Evolutionary conservation across 2,888 invertebrate genomes (phyloP), one percentile per base, ranked within the genome.

Genomic region (Phrixothrix hirtus): DNA sequence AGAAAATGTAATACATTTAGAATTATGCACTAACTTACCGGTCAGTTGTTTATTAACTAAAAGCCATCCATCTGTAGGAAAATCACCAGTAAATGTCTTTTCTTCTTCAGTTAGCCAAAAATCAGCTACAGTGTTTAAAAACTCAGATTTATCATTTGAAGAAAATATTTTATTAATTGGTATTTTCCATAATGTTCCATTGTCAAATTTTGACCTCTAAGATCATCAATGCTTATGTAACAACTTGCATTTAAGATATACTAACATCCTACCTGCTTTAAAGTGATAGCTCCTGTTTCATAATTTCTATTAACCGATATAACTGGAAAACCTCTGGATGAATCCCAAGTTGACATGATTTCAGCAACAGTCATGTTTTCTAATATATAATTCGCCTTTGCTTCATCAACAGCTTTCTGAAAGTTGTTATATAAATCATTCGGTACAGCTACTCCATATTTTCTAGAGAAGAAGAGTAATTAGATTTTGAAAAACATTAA

Each of bases 41-140:
- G 47, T 38, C 13, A 34, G 36, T 12, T 48, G 47, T 34, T 42
- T 53, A 14, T 53, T 53, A 1, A 53, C 62, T 30, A 86, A 78
- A 50, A 79, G 75, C 48, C 43, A 48, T 5, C 53, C 48, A 11
- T 64, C 59, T 17, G 55, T 53, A 0, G 42, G 12, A 16, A 43
- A 32, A 15, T 37, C 30, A 7, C 25, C 17, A 9, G 17, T 6
- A 4, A 53, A 1, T 1, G 12, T 31, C 11, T 11, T 10, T 10
- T 12, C 42, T 34, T 32, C 17, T 2, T 38, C 36, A 0, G 71
- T 21, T 25, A 53, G 21, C 53, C 53, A 53, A 26, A 45, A 32
- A 14, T 48, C 48, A 1, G 53, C 48, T 4, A 14, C 43, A 1
- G 53, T 53, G 15, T 53, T 32, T 12, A 15, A 14, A 37, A 53